Percentiles rank a stretch among this genome's conserved stretches.
phyloP scores from a whole-genome alignment of 2,888 invertebrate species.

The Gibbula magus region DNA sequence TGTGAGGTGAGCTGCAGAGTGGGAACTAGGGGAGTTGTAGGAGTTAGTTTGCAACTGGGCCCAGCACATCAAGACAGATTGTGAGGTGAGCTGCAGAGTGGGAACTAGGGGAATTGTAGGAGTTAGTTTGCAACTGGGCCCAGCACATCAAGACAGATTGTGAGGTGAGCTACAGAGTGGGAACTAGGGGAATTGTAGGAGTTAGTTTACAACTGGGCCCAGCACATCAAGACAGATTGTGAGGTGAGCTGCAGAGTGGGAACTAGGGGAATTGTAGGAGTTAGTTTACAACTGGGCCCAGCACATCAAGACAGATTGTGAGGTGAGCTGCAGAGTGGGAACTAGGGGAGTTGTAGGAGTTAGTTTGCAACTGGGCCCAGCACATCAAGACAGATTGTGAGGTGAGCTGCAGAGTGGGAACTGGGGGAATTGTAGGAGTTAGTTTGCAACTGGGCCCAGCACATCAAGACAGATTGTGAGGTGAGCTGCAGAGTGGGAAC shows the following conservation, averaged over 20 bases:
- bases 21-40: neutral
- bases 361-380: constrained; percentile 79
- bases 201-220: constrained; percentile 78
- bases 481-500: constrained; percentile 68
- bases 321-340: constrained; percentile 73
- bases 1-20: constrained; percentile 79
- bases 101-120: neutral
- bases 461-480: constrained; percentile 86
- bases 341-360: neutral
- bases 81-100: constrained; percentile 77
- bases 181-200: neutral
- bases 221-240: constrained; percentile 87
- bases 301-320: constrained; percentile 87
- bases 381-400: constrained; percentile 87
- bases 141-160: constrained; percentile 87
- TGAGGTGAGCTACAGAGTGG: constrained; percentile 74
- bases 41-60: constrained; percentile 78
- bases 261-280: neutral
- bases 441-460: constrained; percentile 81
- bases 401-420: constrained; percentile 69
- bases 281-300: constrained; percentile 78
- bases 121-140: constrained; percentile 78
- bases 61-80: constrained; percentile 86
- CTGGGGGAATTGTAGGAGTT: neutral
- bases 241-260: constrained; percentile 74